These are phyloP conservation scores for Cebidichthys violaceus DNA, from an alignment of 2,113 vertebrate genomes.

Conservation along the genomic window DNA sequence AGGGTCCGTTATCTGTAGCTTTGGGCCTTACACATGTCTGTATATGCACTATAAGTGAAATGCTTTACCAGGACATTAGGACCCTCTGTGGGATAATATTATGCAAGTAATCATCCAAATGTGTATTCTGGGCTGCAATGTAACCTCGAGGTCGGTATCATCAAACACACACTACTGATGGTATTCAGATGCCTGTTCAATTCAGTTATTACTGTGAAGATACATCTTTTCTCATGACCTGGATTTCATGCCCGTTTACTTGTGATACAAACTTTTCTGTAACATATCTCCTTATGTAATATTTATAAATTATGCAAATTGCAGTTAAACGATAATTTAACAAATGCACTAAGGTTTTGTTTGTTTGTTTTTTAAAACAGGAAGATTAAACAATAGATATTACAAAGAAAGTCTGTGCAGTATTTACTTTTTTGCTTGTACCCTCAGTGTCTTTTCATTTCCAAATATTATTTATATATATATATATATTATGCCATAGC, in stretches of 20 bases:
- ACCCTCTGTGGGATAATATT: conserved; percentile 50
- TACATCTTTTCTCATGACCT: conserved; percentile 26
- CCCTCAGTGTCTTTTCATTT: conserved; percentile 24
- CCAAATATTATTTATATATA: conserved; percentile 1
- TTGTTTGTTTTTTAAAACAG: conserved; percentile 2
- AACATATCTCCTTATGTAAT: conserved; percentile 31
- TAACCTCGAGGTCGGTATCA: conserved; percentile 34
- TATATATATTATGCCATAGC: no score
- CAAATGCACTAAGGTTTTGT: conserved; percentile 43
- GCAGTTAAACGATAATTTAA: conserved; percentile 25
- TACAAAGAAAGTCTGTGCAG: conserved; percentile 11
- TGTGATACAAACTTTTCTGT: conserved; percentile 36
- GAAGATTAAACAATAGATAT: conserved; percentile 5
- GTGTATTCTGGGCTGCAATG: conserved; percentile 51
- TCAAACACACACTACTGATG: conserved; percentile 57
- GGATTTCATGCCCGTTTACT: conserved; percentile 21
- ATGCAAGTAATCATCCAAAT: conserved; percentile 68
- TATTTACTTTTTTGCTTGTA: conserved; percentile 8
- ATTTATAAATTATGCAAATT: conserved; percentile 69
- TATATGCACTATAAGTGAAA: conserved; percentile 70
- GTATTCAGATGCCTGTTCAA: background rate
- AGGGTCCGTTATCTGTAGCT: conserved; percentile 47
- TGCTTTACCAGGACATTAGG: conserved; percentile 61
- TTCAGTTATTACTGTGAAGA: conserved; percentile 49
- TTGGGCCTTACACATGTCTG: conserved; percentile 52